Base-by-base conservation (phyloP, 2,797 vertebrate genomes). In the Caiman crocodilus region DNA sequence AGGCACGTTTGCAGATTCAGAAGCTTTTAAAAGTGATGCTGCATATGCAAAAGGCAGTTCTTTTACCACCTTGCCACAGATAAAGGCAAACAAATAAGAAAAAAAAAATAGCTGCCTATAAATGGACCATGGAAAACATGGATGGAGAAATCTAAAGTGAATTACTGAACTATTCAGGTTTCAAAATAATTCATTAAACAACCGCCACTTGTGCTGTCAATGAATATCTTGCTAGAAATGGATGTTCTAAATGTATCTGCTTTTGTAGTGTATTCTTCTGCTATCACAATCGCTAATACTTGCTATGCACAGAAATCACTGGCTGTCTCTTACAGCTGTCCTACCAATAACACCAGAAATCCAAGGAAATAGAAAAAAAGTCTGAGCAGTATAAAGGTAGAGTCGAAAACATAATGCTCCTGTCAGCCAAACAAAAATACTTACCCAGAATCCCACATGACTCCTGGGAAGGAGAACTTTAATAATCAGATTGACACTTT, bases 401-500 rank as follows among this genome's bases (percentile, higher is more conserved):
- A 79, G 78, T 83, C 93, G 90, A 95, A 97, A 97, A 85, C 88
- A 92, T 87, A 91, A 94, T 88, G 76, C 56, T 88, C 95, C 89
- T 95, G 84, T 93, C 87, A 90, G 91, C 89, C 93, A 94, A 84
- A 89, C 28, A 93, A 88, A 93, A 79, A 82, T 61, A 14, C n/a
- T 95, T 95, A 85, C 79, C 71, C 91, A 35, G 88, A 89, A 95
- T 94, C 87, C 77, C 74, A 60, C 73, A 84, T 15, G 61, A 88
- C 77, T 94, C 57, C 80, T 59, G 50, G 90, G 93, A 97, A 93
- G 76, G 84, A 93, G 93, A 97, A 94, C 76, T 95, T 95, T 94
- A 96, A 97, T 97, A 95, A 95, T 82, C 94, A 97, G 90, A 86
- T 84, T 97, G 96, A 95, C 94, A 90, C 32, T 94, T 95, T 94